Evolutionary conservation across 1,140 invertebrate genomes (phyloP).

Genomic region (Chelonus insularis): DNA sequence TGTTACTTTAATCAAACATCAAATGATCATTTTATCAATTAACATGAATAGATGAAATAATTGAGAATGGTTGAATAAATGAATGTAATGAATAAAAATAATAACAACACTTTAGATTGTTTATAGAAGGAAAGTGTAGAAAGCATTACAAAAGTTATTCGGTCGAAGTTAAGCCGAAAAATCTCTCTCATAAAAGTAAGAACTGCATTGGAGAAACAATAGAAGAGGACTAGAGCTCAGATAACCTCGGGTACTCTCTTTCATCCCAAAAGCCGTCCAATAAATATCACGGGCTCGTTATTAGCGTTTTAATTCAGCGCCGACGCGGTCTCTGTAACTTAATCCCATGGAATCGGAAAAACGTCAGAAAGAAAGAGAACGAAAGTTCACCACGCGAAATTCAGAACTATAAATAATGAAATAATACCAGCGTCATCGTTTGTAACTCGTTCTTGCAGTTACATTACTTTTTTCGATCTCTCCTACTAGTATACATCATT

Average conservation of each 20-base stretch:
- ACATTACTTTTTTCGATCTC: too few relatives aligned
- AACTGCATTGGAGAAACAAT: slow-evolving; percentile 49
- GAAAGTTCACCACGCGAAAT: slow-evolving; percentile 33
- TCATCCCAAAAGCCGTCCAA: slow-evolving; percentile 45
- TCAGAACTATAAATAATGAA: slow-evolving; percentile 51
- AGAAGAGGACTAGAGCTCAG: slow-evolving; percentile 32
- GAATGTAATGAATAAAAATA: slow-evolving; percentile 1
- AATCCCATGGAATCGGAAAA: slow-evolving; percentile 53
- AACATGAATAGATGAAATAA: too few relatives aligned
- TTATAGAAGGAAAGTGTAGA: background rate
- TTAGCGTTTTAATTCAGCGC: slow-evolving; percentile 56
- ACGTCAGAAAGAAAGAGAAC: slow-evolving; percentile 32
- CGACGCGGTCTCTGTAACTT: slow-evolving; percentile 43
- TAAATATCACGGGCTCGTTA: slow-evolving; percentile 56
- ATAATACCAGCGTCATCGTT: slow-evolving; percentile 50
- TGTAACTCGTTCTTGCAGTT: slow-evolving; percentile 44
- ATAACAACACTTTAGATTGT: background rate
- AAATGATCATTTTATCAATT: too few relatives aligned
- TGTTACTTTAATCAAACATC: too few relatives aligned
- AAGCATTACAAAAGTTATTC: slow-evolving; percentile 40
- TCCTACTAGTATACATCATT: too few relatives aligned
- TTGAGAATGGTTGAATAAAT: slow-evolving; percentile 1
- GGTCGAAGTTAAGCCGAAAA: slow-evolving; percentile 41
- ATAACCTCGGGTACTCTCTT: slow-evolving; percentile 2
- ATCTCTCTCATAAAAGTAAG: slow-evolving; percentile 53